A percentile compares a stretch with the other conserved stretches of the same genome.
phyloP scores from a whole-genome alignment of 2,888 invertebrate species.

The Onthophagus sagittarius region DNA sequence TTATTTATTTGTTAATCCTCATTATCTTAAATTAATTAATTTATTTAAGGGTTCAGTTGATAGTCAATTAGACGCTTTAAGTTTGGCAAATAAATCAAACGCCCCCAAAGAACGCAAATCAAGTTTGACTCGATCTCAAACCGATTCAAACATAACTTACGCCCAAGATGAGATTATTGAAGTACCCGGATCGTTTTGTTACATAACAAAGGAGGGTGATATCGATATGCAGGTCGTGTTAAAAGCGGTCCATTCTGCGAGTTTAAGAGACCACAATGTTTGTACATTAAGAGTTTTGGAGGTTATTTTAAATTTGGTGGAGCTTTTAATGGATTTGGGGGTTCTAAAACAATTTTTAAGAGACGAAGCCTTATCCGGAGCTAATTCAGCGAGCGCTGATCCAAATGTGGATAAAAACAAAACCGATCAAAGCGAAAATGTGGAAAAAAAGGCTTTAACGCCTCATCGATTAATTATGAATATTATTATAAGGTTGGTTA shows the following conservation, averaged over 20 bases:
- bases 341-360: constrained; percentile 61
- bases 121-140: constrained; percentile 78
- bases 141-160: constrained; percentile 89
- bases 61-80: constrained; percentile 75
- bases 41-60: constrained; percentile 71
- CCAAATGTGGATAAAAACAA: constrained; percentile 25
- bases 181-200: constrained; percentile 83
- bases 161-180: constrained; percentile 82
- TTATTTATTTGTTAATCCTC: constrained; percentile 11
- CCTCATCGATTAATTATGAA: constrained; percentile 73
- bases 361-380: constrained; percentile 50
- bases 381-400: constrained; percentile 12
- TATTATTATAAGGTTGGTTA: constrained; percentile 56
- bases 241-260: constrained; percentile 82
- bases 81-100: constrained; percentile 55
- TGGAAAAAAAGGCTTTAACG: constrained; percentile 54
- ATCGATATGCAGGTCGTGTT: constrained; percentile 86
- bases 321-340: constrained; percentile 86
- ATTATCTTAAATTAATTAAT: background rate
- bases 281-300: constrained; percentile 89
- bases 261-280: constrained; percentile 77
- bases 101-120: constrained; percentile 65
- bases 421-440: constrained; percentile 42
- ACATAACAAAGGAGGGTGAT: constrained; percentile 93
- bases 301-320: constrained; percentile 86